Conservation (phyloP, 1,140 invertebrate genomes). For the Macrocentrus cingulum region DNA sequence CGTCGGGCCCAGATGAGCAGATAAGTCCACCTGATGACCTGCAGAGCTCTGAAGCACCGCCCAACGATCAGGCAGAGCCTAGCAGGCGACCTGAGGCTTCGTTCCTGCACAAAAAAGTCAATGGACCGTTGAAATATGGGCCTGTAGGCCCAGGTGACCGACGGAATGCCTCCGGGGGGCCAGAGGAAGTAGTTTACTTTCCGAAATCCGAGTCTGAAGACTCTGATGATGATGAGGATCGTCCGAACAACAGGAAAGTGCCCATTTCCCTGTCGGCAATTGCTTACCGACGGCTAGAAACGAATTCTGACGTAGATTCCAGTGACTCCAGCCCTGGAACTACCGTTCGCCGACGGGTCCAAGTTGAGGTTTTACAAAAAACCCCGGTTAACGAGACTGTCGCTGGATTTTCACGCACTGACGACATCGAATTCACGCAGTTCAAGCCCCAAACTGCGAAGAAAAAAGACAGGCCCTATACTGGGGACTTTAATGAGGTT, state of each 20-base stretch:
- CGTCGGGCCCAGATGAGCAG: no score
- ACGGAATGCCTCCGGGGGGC: constrained; percentile 26
- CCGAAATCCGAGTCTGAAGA: constrained; percentile 8
- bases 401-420: constrained; percentile 32
- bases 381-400: neutral
- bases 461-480: constrained; percentile 25
- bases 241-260: constrained; percentile 11
- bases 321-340: constrained; percentile 45
- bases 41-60: neutral
- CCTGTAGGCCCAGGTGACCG: constrained; percentile 38
- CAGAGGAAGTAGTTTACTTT: neutral
- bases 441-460: constrained; percentile 15
- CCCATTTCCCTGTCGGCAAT: constrained; percentile 33
- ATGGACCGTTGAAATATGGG: constrained; percentile 36
- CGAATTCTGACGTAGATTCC: constrained; percentile 49
- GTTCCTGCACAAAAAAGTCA: neutral
- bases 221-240: constrained; percentile 40
- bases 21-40: neutral
- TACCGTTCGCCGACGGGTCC: constrained; percentile 24
- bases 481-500: constrained; percentile 54
- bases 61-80: neutral
- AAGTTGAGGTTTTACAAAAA: neutral
- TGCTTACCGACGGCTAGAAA: constrained; percentile 44
- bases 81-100: neutral
- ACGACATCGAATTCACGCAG: constrained; percentile 36